phyloP scores from a whole-genome alignment of 1,140 invertebrate genomes.

The Leguminivora glycinivorella region DNA sequence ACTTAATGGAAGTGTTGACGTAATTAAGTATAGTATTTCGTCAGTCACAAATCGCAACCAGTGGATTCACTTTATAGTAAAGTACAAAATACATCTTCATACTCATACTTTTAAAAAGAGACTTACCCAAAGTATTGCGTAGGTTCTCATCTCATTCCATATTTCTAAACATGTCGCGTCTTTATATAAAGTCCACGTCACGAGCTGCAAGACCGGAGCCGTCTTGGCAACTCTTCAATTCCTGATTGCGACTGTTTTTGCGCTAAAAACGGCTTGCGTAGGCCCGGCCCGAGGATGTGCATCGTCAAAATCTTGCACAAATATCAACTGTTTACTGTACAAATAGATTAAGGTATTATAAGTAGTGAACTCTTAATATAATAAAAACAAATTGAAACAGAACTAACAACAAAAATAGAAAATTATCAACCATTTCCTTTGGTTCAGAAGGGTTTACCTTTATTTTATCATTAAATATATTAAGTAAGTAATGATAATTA shows the following conservation, averaged over 20 bases:
- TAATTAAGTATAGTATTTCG: not conserved
- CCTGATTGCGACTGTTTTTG: conserved; percentile 20
- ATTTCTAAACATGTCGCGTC: conserved; percentile 23
- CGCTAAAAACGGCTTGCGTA: conserved; percentile 26
- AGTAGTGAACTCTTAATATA: conserved; percentile 45
- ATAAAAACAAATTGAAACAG: conserved; percentile 29
- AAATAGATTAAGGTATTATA: conserved; percentile 50
- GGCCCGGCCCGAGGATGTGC: conserved; percentile 4
- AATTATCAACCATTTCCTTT: not conserved
- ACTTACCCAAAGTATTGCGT: conserved; percentile 11
- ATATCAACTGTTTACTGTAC: conserved; percentile 39
- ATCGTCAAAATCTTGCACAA: conserved; percentile 4
- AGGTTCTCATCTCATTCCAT: conserved; percentile 9
- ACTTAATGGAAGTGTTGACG: not conserved
- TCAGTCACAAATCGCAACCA: not conserved
- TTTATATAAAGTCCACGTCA: conserved; percentile 9
- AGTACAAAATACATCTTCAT: conserved; percentile 20
- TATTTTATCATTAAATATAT: not conserved
- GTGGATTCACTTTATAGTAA: not conserved
- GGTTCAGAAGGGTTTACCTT: not conserved
- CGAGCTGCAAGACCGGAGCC: conserved; percentile 2
- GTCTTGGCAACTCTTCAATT: conserved; percentile 25
- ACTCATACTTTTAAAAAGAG: not conserved
- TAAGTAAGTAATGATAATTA: too few species aligned
- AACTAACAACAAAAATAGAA: conserved; percentile 8